Evolutionary conservation across 2,797 vertebrate genomes (phyloP).

Genomic region (Scleropages formosus): DNA sequence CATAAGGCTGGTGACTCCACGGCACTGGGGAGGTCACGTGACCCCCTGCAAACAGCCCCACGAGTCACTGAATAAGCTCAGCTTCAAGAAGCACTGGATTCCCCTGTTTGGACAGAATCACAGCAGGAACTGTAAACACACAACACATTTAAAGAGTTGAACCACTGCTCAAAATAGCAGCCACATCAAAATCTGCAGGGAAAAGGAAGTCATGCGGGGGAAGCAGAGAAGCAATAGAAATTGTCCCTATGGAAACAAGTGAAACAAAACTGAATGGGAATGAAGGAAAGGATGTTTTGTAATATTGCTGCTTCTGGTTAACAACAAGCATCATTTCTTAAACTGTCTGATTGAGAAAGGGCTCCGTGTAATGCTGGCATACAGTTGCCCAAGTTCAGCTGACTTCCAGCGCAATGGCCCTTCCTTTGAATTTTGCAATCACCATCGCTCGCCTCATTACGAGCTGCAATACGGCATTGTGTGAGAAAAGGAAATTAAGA

Average conservation of each 20-base stretch:
- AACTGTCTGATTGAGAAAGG: not conserved
- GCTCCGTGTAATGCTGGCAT: not conserved
- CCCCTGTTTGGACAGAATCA: not conserved
- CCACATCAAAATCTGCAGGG: not conserved
- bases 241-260: not conserved
- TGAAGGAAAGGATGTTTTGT: not conserved
- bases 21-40: conserved; percentile 8
- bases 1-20: not conserved
- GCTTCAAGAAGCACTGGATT: not conserved
- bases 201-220: not conserved
- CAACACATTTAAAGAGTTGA: not conserved
- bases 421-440: too few relatives aligned
- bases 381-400: not conserved
- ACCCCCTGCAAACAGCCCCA: conserved; percentile 7
- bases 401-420: not conserved
- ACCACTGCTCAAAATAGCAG: not conserved
- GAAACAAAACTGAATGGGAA: not conserved
- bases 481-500: not conserved
- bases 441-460: not conserved
- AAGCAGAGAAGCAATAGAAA: not conserved
- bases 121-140: not conserved
- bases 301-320: not conserved
- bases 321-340: not conserved
- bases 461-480: not conserved
- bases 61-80: not conserved